Base-by-base conservation (phyloP, 92 coral and sea anemone species). In the Plumapathes pennacea region DNA sequence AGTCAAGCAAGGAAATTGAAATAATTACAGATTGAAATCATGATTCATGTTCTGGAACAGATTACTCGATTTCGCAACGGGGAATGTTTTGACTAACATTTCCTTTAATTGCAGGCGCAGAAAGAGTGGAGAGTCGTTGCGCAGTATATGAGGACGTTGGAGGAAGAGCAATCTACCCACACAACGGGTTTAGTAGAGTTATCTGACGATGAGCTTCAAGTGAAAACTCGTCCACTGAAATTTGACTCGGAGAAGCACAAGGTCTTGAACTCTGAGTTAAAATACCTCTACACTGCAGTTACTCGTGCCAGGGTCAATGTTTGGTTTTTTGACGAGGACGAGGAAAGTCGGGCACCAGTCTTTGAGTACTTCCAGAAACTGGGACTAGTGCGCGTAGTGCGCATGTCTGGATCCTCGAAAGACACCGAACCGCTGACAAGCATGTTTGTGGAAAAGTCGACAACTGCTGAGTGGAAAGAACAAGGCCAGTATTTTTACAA, bases 41-140 rank as follows among this genome's bases (percentile, higher is more conserved):
- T n/a, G n/a, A n/a, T n/a, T n/a, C n/a, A n/a, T n/a, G n/a, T n/a
- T n/a, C n/a, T n/a, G n/a, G n/a, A n/a, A n/a, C n/a, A n/a, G n/a
- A n/a, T n/a, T n/a, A n/a, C n/a, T n/a, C n/a, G n/a, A n/a, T n/a
- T n/a, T n/a, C n/a, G n/a, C n/a, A n/a, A n/a, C n/a, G n/a, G n/a
- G n/a, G n/a, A n/a, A n/a, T 34, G n/a, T 34, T 34, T 34, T 34
- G n/a, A 10, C 6, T 10, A 12, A 4, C n/a, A 6, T 71, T 34
- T 26, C 26, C 60, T 36, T 36, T 19, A 13, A 19, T 33, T 27
- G 3, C 27, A 90, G 97, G 97, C 97, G 23, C 78, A 59, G 50
- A 90, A 86, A 53, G 97, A 90, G 64, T 90, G 97, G 97, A 84
- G 97, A 58, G 90, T 90, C 14, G 97, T 90, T 31, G 72, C 84